phyloP scores from a whole-genome alignment of 2,113 vertebrate genomes.

The Xiphophorus hellerii region DNA sequence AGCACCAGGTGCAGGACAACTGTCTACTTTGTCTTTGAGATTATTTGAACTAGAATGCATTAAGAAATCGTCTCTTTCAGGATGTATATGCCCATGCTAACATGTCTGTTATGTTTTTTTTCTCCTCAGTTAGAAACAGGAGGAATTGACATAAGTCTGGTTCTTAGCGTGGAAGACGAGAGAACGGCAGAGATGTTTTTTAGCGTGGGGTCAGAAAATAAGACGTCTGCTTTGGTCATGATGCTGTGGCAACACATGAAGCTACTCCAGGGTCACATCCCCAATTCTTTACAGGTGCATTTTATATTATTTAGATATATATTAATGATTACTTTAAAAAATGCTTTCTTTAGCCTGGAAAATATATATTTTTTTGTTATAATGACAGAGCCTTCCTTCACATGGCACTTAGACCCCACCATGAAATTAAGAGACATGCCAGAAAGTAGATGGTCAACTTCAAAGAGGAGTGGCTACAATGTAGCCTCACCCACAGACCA shows the following conservation, averaged over 20 bases:
- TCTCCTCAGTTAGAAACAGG: slow-evolving; percentile 62
- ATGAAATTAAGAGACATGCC: too few relatives aligned
- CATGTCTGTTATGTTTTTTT: slow-evolving; percentile 3
- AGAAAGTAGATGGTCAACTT: too few relatives aligned
- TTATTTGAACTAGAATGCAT: background rate
- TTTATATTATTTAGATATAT: background rate
- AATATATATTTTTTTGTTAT: too few relatives aligned
- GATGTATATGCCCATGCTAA: background rate
- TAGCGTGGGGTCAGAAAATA: slow-evolving; percentile 54
- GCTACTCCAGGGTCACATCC: slow-evolving; percentile 71
- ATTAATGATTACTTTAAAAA: background rate
- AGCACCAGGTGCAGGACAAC: slow-evolving; percentile 76
- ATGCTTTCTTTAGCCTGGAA: too few relatives aligned
- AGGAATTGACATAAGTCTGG: slow-evolving; percentile 60
- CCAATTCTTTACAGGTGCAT: slow-evolving; percentile 74
- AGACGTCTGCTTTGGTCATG: slow-evolving; percentile 45
- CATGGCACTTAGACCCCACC: too few relatives aligned
- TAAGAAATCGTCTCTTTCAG: background rate
- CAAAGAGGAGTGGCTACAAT: too few relatives aligned
- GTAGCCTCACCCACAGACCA: too few relatives aligned
- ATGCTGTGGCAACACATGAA: slow-evolving; percentile 76
- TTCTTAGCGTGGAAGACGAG: slow-evolving; percentile 60
- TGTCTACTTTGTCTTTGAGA: background rate
- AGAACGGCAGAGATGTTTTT: slow-evolving; percentile 64
- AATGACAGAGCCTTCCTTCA: too few relatives aligned